phyloP scores from a whole-genome alignment of 2,888 invertebrate species.

The Nasonovia ribisnigri region DNA sequence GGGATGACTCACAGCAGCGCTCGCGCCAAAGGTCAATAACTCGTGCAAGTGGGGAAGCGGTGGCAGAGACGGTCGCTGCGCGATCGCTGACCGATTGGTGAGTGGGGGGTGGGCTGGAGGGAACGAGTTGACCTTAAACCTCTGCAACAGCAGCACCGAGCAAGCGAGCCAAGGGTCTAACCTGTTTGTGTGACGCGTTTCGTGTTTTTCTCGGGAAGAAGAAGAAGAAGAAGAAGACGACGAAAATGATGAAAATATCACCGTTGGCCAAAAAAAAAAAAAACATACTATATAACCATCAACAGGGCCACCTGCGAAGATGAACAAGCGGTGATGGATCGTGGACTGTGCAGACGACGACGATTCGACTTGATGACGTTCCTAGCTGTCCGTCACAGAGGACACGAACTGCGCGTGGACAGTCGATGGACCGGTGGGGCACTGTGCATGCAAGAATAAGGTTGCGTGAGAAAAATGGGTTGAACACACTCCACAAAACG shows the following conservation, averaged over 20 bases:
- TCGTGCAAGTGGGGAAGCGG: constrained; percentile 29
- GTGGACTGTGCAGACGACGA: not conserved
- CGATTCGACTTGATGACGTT: not conserved
- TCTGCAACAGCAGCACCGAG: not conserved
- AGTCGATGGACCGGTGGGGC: not conserved
- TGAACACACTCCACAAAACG: not conserved
- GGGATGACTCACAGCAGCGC: constrained; percentile 40
- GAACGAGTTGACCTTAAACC: constrained; percentile 61
- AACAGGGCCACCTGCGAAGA: constrained; percentile 48
- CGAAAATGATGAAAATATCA: not conserved
- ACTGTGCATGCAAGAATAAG: not conserved
- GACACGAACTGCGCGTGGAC: not conserved
- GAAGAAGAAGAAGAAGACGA: constrained; percentile 7
- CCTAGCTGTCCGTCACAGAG: not conserved
- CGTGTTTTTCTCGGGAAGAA: constrained; percentile 42
- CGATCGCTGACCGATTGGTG: not conserved
- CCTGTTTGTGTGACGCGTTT: constrained; percentile 49
- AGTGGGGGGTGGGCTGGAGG: not conserved
- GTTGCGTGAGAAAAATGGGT: not conserved
- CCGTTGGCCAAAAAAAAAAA: not conserved
- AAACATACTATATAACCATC: not conserved
- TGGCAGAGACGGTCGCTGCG: not conserved
- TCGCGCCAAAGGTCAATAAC: constrained; percentile 50
- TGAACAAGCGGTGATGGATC: not conserved
- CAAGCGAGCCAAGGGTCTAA: constrained; percentile 54